These are phyloP conservation scores for Anguilla rostrata DNA, from an alignment of 2,113 vertebrate genomes.

Conservation along the genomic window DNA sequence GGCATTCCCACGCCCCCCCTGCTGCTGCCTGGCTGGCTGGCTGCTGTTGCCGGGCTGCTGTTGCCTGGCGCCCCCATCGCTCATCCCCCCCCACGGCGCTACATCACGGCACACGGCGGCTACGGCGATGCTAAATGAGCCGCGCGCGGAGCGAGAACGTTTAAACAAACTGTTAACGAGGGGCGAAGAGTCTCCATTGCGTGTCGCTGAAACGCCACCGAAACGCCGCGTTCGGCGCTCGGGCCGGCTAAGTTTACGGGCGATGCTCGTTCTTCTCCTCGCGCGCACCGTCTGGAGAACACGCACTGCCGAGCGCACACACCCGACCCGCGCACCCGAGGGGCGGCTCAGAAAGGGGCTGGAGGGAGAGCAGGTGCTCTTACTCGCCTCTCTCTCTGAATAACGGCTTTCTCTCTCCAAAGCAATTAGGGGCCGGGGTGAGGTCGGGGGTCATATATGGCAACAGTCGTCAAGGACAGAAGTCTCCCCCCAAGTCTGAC, in stretches of 20 bases:
- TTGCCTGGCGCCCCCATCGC: background rate
- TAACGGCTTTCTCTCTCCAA: background rate
- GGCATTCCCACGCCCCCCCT: background rate
- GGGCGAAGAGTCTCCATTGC: background rate
- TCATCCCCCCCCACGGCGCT: background rate
- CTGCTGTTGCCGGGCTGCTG: background rate
- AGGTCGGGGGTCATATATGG: background rate
- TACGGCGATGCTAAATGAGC: background rate
- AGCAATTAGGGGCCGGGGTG: background rate
- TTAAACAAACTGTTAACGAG: background rate
- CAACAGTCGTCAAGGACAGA: background rate
- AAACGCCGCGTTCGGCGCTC: background rate
- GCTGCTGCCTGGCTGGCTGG: background rate
- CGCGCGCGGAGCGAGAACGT: background rate
- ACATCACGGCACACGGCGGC: background rate
- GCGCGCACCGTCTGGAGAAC: too few species aligned
- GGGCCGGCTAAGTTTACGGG: too few species aligned
- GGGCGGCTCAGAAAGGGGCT: too few species aligned
- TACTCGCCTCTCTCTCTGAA: background rate
- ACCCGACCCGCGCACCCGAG: too few species aligned
- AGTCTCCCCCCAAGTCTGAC: background rate
- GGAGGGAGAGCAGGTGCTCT: background rate
- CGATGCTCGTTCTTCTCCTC: too few species aligned
- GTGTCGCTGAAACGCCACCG: background rate
- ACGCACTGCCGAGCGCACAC: too few species aligned